A percentile compares a stretch with the other conserved stretches of the same genome.
These are phyloP conservation scores for Strix aluco DNA, from an alignment of 2,113 vertebrate genomes.

Conservation along the genomic window DNA sequence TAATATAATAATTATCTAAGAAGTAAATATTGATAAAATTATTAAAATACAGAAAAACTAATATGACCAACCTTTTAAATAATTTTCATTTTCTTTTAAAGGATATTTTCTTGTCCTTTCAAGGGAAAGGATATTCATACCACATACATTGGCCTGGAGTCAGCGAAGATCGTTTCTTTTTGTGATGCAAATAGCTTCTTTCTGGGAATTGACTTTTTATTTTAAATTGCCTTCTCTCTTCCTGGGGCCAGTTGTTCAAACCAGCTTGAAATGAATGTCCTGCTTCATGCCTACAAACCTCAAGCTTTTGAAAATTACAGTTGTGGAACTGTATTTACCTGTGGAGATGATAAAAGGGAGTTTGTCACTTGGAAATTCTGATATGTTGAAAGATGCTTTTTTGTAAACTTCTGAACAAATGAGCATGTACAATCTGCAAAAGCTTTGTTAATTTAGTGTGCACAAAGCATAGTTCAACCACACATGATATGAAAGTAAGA, in stretches of 20 bases:
- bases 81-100: neutral
- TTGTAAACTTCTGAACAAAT: neutral
- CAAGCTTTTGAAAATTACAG: neutral
- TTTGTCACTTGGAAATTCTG: neutral
- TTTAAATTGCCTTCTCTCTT: neutral
- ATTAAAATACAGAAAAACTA: neutral
- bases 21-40: neutral
- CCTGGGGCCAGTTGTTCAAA: neutral
- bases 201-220: neutral
- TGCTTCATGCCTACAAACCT: neutral
- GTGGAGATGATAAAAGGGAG: neutral
- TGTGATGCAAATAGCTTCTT: slow-evolving; percentile 18
- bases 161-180: neutral
- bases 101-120: neutral
- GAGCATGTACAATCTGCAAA: neutral
- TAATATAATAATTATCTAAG: neutral
- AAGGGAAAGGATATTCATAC: neutral
- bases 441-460: neutral
- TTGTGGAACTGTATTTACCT: neutral
- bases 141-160: neutral
- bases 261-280: neutral
- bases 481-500: neutral
- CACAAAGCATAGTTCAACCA: neutral
- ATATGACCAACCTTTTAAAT: neutral
- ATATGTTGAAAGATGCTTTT: neutral